A percentile compares a stretch with the other conserved stretches of the same genome.
Conservation (phyloP, 2,797 vertebrate genomes). For the Hydrophis major region DNA sequence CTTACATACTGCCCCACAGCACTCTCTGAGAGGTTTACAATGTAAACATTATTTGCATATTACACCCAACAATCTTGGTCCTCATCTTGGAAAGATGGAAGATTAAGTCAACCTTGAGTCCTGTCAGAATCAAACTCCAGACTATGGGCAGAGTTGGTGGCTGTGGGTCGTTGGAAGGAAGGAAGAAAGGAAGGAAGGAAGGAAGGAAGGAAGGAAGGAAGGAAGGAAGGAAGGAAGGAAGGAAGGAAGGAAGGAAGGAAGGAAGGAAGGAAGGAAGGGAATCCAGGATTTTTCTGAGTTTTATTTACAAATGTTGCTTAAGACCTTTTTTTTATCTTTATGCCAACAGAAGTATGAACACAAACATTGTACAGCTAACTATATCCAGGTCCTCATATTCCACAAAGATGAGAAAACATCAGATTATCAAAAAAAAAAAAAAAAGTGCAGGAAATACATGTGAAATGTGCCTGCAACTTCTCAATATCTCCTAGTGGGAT, state of each 20-base stretch:
- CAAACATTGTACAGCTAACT: not conserved
- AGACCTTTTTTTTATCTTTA: not conserved
- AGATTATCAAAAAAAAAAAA: not conserved
- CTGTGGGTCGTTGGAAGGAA: not conserved
- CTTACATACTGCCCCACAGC: not conserved
- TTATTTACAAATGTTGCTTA: not conserved
- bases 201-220: too few relatives aligned
- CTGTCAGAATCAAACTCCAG: not conserved
- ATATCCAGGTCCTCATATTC: not conserved
- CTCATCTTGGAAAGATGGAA: not conserved
- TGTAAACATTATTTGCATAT: not conserved
- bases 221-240: too few relatives aligned
- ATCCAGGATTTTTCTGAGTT: not conserved
- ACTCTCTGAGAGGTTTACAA: not conserved
- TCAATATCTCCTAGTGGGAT: not conserved
- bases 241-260: too few relatives aligned
- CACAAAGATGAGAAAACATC: not conserved
- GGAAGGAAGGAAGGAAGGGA: too few relatives aligned
- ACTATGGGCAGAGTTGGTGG: not conserved
- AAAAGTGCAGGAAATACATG: not conserved
- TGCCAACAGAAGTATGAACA: not conserved
- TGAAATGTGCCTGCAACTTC: not conserved
- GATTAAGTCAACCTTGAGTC: not conserved
- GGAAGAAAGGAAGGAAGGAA: too few relatives aligned
- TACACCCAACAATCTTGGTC: not conserved